Conservation (phyloP, 2,888 invertebrate species). For the Heteromyza rotundicornis region DNA sequence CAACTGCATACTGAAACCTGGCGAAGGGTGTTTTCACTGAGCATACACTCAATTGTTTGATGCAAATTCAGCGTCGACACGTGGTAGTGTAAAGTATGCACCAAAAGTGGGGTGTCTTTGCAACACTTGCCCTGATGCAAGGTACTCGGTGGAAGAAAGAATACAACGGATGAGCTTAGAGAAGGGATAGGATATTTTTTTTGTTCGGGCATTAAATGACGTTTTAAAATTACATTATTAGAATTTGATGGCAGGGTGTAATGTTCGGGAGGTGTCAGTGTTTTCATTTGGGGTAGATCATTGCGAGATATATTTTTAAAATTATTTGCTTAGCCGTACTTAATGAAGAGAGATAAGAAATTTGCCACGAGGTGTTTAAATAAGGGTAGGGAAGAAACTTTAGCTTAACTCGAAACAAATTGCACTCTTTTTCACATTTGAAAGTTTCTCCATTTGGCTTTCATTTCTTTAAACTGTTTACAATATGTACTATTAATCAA, state of each 20-base stretch:
- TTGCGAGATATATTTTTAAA: conserved; percentile 6
- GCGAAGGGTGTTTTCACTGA: neutral
- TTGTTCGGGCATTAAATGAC: conserved; percentile 38
- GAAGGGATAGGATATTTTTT: conserved; percentile 21
- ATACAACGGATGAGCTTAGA: neutral
- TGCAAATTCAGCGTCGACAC: conserved; percentile 15
- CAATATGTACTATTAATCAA: too few relatives aligned
- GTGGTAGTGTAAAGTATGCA: conserved; percentile 19
- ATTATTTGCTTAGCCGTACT: too few relatives aligned
- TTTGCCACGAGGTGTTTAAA: too few relatives aligned
- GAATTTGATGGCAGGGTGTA: conserved; percentile 45
- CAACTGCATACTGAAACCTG: neutral
- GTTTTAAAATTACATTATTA: conserved; percentile 54
- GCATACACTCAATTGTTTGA: conserved; percentile 8
- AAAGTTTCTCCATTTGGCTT: too few relatives aligned
- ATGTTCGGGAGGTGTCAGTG: neutral
- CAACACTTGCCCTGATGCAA: conserved; percentile 17
- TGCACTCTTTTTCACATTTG: too few relatives aligned
- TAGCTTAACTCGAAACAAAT: too few relatives aligned
- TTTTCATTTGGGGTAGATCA: conserved; percentile 3
- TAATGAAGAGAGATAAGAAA: too few relatives aligned
- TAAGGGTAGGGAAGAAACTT: too few relatives aligned
- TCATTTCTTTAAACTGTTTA: too few relatives aligned
- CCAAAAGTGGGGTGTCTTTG: conserved; percentile 10
- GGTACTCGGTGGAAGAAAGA: neutral